Evolutionary conservation across 2,113 vertebrate species (phyloP).

Genomic region (Mystacornis crossleyi): DNA sequence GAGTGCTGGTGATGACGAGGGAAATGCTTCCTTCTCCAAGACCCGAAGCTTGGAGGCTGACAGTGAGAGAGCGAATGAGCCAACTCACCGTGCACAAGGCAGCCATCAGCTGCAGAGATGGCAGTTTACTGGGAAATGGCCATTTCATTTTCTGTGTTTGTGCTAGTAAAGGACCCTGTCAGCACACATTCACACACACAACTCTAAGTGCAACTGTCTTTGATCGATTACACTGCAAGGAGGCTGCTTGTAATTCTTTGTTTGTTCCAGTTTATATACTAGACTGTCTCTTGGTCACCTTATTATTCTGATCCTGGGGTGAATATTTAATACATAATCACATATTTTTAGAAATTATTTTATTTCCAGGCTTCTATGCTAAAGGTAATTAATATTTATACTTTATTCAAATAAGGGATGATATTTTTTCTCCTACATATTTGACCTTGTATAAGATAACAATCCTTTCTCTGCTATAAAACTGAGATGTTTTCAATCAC

Average conservation of each 20-base stretch:
- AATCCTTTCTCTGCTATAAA: not conserved
- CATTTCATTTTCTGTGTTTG: not conserved
- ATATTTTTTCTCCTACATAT: not conserved
- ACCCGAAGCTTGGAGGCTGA: not conserved
- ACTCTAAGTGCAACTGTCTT: slow-evolving; percentile 49
- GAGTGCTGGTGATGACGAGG: not conserved
- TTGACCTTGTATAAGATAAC: slow-evolving; percentile 48
- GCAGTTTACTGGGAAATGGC: slow-evolving; percentile 8
- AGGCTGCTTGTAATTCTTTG: slow-evolving; percentile 7
- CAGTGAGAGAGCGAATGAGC: not conserved
- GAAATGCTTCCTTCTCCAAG: not conserved
- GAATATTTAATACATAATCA: slow-evolving; percentile 60
- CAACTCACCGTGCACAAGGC: not conserved
- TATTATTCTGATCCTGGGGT: slow-evolving; percentile 53
- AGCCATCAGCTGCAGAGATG: not conserved
- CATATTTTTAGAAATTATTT: slow-evolving; percentile 64
- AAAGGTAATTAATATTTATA: slow-evolving; percentile 70
- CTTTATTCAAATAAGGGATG: slow-evolving; percentile 32
- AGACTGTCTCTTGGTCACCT: not conserved
- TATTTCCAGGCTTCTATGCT: slow-evolving; percentile 30
- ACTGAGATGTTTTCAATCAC: not conserved
- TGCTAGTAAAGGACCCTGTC: slow-evolving; percentile 35
- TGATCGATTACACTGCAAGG: not conserved
- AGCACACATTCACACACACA: not conserved
- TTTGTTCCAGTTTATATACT: slow-evolving; percentile 10